Conservation (phyloP, 1,140 invertebrate genomes). For the Bombus haemorrhoidalis region DNA sequence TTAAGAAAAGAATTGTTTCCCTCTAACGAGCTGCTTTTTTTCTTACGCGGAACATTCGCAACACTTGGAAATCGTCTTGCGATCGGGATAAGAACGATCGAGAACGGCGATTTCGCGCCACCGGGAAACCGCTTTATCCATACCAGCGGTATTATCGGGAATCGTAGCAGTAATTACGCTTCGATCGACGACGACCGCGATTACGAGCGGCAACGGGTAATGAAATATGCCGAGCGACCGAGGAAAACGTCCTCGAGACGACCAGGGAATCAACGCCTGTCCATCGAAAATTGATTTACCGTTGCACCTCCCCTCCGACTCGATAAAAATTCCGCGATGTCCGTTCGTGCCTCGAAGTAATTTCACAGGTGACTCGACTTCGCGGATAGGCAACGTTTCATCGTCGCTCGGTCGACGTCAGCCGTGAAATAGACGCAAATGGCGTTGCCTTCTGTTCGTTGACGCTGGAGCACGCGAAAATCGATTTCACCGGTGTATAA, state of each 20-base stretch:
- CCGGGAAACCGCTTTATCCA: neutral
- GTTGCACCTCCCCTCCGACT: neutral
- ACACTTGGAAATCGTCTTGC: too few species aligned
- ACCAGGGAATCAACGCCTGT: neutral
- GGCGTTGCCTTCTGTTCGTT: neutral
- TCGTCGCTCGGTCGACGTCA: neutral
- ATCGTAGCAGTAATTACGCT: constrained; percentile 12
- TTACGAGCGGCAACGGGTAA: neutral
- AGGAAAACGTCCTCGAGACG: neutral
- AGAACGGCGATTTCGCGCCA: too few species aligned
- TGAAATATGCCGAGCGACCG: neutral
- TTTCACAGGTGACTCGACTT: constrained; percentile 44
- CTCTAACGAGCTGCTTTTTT: neutral
- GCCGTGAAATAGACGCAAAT: neutral
- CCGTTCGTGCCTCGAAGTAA: constrained; percentile 16
- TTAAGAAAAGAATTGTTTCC: neutral
- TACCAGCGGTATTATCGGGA: neutral
- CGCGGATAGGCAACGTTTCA: constrained; percentile 8
- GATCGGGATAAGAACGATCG: neutral
- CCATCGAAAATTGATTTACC: constrained; percentile 14
- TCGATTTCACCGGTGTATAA: constrained; percentile 11
- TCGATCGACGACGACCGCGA: neutral
- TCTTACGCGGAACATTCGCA: neutral
- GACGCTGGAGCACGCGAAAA: neutral
- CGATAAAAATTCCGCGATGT: constrained; percentile 28